Evolutionary conservation across 2,888 invertebrate species (phyloP).

Genomic region (Drosophila paramelanica): DNA sequence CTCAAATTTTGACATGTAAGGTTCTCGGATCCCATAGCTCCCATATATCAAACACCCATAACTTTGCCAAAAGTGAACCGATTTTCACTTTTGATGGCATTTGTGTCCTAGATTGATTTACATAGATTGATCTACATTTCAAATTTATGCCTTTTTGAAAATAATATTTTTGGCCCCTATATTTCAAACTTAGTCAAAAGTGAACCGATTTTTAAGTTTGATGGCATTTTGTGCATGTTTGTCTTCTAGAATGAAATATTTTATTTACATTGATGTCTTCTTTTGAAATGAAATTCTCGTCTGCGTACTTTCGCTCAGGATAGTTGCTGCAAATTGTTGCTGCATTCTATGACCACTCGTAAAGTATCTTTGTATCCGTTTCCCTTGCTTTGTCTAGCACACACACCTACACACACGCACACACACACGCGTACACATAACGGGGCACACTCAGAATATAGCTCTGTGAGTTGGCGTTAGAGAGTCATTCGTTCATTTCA

Average conservation of each 20-base stretch:
- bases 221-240: too few relatives aligned
- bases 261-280: background rate
- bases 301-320: background rate
- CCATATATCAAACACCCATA: too few relatives aligned
- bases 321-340: slow-evolving; percentile 7
- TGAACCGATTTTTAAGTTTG: too few relatives aligned
- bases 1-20: too few relatives aligned
- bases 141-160: too few relatives aligned
- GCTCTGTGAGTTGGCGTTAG: slow-evolving; percentile 20
- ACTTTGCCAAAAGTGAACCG: too few relatives aligned
- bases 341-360: slow-evolving; percentile 5
- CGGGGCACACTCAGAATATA: slow-evolving; percentile 3
- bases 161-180: too few relatives aligned
- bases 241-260: background rate
- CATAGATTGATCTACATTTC: too few relatives aligned
- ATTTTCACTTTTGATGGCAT: too few relatives aligned
- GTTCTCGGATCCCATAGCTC: too few relatives aligned
- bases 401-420: background rate
- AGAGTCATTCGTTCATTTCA: slow-evolving; percentile 43
- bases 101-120: too few relatives aligned
- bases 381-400: background rate
- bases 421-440: slow-evolving; percentile 2
- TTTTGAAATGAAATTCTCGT: background rate
- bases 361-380: slow-evolving; percentile 1
- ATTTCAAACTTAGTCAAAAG: too few relatives aligned